Percentiles rank a stretch among this genome's conserved stretches.
Conservation (phyloP, 2,797 vertebrate species). For the Glossophaga mutica region DNA sequence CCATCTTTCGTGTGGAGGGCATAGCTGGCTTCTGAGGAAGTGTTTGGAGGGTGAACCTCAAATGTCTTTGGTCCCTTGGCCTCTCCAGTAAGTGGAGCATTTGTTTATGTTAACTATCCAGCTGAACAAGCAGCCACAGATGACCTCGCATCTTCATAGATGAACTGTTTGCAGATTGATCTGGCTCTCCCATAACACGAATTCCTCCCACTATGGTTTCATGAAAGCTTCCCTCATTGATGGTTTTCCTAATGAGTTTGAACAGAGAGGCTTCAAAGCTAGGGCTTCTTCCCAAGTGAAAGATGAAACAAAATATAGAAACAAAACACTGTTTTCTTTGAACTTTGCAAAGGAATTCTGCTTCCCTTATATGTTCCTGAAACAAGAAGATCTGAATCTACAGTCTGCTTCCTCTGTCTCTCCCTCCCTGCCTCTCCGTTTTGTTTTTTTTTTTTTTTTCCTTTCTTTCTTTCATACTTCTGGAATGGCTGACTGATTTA, state of each 20-base stretch:
- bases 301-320: conserved; percentile 57
- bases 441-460: no score
- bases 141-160: conserved; percentile 54
- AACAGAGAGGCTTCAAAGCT: conserved; percentile 63
- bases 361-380: conserved; percentile 6
- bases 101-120: conserved; percentile 63
- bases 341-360: conserved; percentile 33
- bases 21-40: background rate
- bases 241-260: conserved; percentile 69
- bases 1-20: background rate
- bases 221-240: conserved; percentile 55
- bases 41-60: background rate
- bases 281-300: conserved; percentile 29
- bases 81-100: background rate
- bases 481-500: background rate
- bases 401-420: background rate
- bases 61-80: conserved; percentile 1
- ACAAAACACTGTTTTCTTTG: conserved; percentile 33
- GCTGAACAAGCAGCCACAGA: conserved; percentile 24
- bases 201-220: conserved; percentile 48
- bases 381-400: background rate
- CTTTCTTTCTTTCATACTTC: background rate
- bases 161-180: conserved; percentile 57
- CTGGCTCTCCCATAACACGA: background rate
- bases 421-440: background rate